Base-by-base conservation (phyloP, 2,888 invertebrate genomes). In the Tetragonula carbonaria region DNA sequence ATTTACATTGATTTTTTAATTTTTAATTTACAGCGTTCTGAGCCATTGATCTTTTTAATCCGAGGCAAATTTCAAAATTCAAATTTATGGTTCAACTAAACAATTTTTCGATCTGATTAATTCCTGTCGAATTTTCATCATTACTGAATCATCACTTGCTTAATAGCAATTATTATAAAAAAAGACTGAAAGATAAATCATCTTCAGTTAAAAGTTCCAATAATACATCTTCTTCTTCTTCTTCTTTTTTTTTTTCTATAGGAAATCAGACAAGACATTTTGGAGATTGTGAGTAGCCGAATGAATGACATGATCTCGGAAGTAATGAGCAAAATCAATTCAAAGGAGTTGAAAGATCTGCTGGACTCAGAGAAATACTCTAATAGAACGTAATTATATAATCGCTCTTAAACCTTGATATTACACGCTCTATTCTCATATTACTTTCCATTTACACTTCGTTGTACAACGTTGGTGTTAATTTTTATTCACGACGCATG, bases 221-320 rank as follows among this genome's bases (percentile, higher is more conserved):
- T n/a, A 14, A 28, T 33, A 23, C 13, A 16, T 51, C 16, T 4
- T 71, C 21, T 8, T 71, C 28, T 28, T 28, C 28, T 28, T 28
- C 2, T 28, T 28, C 2, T 63, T 0, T 4, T 8, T 16, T 28
- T 28, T 3, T 45, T 13, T 33, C 14, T 66, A n/a, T 68, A 93
- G 93, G 89, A 88, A 86, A 87, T 93, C 53, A 86, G 80, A 45
- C 78, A 89, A 51, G 89, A 91, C 21, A 78, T 90, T 51, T 68
- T 90, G 51, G 88, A 89, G 16, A 84, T 89, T 55, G 74, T 93
- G 0, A 87, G 80, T 33, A 74, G 86, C 16, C 87, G 85, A 73
- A 86, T 93, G 62, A 88, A 91, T 23, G 85, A 87, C 14, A 88
- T 92, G 88, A 85, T 92, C 74, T 84, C 89, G 45, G 91, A 93